Percentiles rank a stretch among this genome's conserved stretches.
These are phyloP conservation scores for Cirrhinus molitorella DNA, from an alignment of 2,797 vertebrate species.

Conservation along the genomic window DNA sequence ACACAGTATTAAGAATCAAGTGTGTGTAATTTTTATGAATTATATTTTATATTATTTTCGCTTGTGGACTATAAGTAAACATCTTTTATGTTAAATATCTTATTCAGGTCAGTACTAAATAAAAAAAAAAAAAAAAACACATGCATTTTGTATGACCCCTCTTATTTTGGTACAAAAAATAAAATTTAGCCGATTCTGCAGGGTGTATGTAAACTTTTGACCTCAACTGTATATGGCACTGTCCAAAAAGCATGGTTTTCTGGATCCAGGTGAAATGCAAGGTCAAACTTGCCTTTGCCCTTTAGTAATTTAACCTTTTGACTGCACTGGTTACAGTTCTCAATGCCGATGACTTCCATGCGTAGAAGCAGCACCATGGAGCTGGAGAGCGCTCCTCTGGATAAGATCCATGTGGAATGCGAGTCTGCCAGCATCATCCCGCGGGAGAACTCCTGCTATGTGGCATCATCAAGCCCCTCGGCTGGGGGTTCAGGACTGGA, in stretches of 20 bases:
- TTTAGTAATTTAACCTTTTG: neutral
- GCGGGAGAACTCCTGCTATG: constrained; percentile 65
- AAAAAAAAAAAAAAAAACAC: no score
- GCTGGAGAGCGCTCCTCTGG: constrained; percentile 61
- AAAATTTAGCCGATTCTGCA: no score
- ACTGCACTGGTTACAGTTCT: constrained; percentile 61
- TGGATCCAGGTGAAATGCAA: neutral
- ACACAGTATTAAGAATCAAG: no score
- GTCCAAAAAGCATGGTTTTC: no score
- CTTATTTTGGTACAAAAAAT: no score
- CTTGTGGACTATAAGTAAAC: no score
- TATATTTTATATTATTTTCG: no score
- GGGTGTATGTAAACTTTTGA: no score
- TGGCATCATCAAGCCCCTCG: constrained; percentile 64
- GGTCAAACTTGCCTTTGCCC: neutral
- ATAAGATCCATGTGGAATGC: constrained; percentile 69
- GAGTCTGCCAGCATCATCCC: constrained; percentile 69
- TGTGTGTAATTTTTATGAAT: no score
- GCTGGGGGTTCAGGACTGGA: constrained; percentile 82
- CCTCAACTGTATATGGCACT: neutral
- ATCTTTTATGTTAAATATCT: no score
- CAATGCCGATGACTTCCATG: constrained; percentile 54
- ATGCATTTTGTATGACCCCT: no score
- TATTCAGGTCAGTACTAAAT: no score
- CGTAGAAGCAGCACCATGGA: constrained; percentile 68